A percentile compares a stretch with the other conserved stretches of the same genome.
phyloP scores from a whole-genome alignment of 2,113 vertebrate species.

The Melanostigma gelatinosum region DNA sequence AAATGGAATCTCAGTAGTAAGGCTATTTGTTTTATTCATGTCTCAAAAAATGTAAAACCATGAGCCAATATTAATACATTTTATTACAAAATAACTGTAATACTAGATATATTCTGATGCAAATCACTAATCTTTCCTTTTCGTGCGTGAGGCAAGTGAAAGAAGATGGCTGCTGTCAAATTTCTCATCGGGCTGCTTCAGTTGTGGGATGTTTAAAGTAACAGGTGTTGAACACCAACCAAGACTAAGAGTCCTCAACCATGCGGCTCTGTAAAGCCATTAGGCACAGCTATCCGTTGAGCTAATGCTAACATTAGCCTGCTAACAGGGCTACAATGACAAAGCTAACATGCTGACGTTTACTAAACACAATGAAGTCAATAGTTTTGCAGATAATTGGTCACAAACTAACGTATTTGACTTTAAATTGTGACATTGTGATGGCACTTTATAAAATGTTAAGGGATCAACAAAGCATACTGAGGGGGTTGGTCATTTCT shows the following conservation, averaged over 20 bases:
- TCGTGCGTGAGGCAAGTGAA: not conserved
- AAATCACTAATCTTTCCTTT: not conserved
- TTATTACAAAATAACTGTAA: constrained; percentile 1
- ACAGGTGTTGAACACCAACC: not conserved
- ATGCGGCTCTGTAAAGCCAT: not conserved
- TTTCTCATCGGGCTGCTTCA: too few species aligned
- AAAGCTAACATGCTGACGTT: not conserved
- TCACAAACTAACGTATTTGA: not conserved
- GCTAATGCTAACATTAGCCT: not conserved
- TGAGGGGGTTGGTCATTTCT: not conserved
- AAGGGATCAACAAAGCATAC: not conserved
- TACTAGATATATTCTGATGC: not conserved
- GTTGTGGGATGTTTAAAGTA: not conserved
- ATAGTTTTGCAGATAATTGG: not conserved
- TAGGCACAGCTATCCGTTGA: not conserved
- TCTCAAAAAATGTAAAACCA: not conserved
- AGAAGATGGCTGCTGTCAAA: not conserved
- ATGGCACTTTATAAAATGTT: not conserved
- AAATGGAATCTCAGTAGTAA: not conserved
- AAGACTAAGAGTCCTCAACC: not conserved
- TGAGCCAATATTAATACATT: not conserved
- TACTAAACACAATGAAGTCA: not conserved
- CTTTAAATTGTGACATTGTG: not conserved
- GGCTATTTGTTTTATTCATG: not conserved
- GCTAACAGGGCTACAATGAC: not conserved